Base-by-base conservation (phyloP, 2,797 vertebrate species). In the Xerus rutilus region DNA sequence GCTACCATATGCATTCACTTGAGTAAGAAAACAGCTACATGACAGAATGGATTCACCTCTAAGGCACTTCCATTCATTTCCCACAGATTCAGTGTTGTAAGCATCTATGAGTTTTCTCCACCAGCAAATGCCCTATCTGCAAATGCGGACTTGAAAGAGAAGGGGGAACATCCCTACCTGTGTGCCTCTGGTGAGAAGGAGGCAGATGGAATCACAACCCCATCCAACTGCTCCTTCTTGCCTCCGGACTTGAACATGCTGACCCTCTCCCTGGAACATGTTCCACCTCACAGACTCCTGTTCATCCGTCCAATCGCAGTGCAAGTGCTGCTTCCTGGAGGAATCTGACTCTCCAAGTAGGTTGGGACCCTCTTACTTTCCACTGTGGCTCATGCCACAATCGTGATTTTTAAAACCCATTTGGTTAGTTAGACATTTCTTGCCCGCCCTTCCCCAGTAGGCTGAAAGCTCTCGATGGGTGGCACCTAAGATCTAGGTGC, bases 61-160 rank as follows among this genome's bases (percentile, higher is more conserved):
- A 73, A 79, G 74, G 86, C 49, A 86, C 59, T 35, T 45, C 30
- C 70, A 59, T 94, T 88, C 67, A 69, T 67, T 89, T 84, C 25
- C 64, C 54, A 64, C 7, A 78, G 35, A 93, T 52, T 49, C 39
- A 52, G 32, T 7, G 0, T 17, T 82, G 25, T 86, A 93, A 95
- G 70, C 45, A 76, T 74, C 0, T 30, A 52, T 69, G 23, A 57
- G 17, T 73, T 87, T 92, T 57, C 52, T 43, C 47, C 13, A 64
- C 35, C 49, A 82, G 76, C 49, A 74, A 86, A 85, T 7, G 47
- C 2, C 73, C 81, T 73, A 14, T 67, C 57, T 69, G 45, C 32
- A 70, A 57, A 90, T 5, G 23, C 32, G 82, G 62, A 28, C 21
- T 21, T 45, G 20, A 73, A 83, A n/a, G 28, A 39, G 30, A 43